Conservation (phyloP, 2,888 invertebrate species). For the Brachylomia viminalis region DNA sequence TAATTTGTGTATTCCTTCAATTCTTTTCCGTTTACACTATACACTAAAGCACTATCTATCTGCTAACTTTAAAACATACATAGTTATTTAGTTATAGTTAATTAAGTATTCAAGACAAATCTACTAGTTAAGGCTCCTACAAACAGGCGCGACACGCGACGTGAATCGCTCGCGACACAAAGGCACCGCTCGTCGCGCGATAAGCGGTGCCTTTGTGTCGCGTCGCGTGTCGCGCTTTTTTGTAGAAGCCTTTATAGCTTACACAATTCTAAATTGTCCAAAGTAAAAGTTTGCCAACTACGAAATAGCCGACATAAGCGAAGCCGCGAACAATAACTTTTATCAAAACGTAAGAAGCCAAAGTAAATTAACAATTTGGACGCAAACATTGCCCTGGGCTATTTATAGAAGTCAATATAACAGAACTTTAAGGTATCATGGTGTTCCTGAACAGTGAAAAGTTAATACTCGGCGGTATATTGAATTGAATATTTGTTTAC, state of each 20-base stretch:
- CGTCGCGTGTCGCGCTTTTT: no score
- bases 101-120: not conserved
- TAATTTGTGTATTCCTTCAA: not conserved
- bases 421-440: slow-evolving; percentile 11
- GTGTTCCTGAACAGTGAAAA: slow-evolving; percentile 1
- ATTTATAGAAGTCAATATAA: slow-evolving; percentile 37
- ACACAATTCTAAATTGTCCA: not conserved
- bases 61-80: no score
- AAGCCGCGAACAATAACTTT: slow-evolving; percentile 21
- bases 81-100: no score
- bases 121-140: not conserved
- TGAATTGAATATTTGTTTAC: not conserved
- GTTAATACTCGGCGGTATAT: not conserved
- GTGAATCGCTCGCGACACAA: no score
- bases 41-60: no score
- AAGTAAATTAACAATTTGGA: slow-evolving; percentile 62
- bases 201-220: no score
- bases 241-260: no score
- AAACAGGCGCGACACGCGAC: no score
- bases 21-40: not conserved
- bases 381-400: slow-evolving; percentile 49
- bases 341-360: slow-evolving; percentile 41
- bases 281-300: not conserved
- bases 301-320: slow-evolving; percentile 10
- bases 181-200: no score